Evolutionary conservation across 2,113 vertebrate species (phyloP), one percentile per base, ranked within the genome.

Genomic region (Hystrix cristata): DNA sequence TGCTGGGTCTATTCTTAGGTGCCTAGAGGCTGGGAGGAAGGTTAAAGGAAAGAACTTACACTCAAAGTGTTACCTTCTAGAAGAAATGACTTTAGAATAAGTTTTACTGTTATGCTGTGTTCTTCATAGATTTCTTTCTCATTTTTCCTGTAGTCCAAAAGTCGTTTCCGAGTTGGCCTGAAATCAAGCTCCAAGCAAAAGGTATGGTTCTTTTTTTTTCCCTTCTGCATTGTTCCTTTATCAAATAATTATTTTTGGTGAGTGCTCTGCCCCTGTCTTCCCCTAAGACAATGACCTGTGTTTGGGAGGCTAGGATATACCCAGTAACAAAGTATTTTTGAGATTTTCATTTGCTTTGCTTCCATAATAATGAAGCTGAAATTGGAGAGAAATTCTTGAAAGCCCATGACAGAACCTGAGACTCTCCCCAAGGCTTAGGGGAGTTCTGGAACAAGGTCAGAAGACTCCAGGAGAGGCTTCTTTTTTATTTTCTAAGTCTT

Each of bases 131-230:
- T 84, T 93, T 93, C 72, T 95, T 95, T 97, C 67, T 97, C 34
- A 16, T 97, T 98, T 97, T 96, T 25, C 79, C n/a, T 92, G 69
- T 97, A 98, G 97, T 97, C 95, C 53, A 96, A 97, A 97, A 98
- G 90, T 87, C 95, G 93, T 74, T 95, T 96, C 91, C 84, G 76
- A 76, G 86, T 82, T 95, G 96, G 96, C 95, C 96, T 97, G 87
- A 97, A 97, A 84, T 80, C 96, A 87, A 97, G 96, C 64, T 95
- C 96, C 38, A 96, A 98, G 94, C 96, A 92, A 95, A 97, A 97
- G 96, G 97, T 98, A 97, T 72, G 95, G 31, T n/a, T 79, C 16
- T 65, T 78, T 65, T 55, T 55, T 18, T n/a, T 29, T 13, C 13
- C 5, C 23, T 78, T 80, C 48, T 78, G 23, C 7, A 21, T 43